Evolutionary conservation across 2,797 vertebrate genomes (phyloP).

Genomic region (Orestias chungarensis): DNA sequence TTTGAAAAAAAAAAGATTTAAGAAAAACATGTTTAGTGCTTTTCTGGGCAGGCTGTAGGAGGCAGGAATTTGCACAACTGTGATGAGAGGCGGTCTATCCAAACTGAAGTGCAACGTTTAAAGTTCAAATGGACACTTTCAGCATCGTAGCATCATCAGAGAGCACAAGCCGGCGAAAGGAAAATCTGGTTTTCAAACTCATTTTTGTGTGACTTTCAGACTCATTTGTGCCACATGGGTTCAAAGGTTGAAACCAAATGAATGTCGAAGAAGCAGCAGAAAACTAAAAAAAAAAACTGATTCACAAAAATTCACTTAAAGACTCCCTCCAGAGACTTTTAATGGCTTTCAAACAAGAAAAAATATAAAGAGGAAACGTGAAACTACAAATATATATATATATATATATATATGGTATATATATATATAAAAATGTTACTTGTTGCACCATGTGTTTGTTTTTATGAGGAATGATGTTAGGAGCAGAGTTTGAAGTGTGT

Average conservation of each 20-base stretch:
- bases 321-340: constrained; percentile 39
- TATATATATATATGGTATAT: constrained; percentile 56
- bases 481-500: constrained; percentile 52
- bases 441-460: constrained; percentile 77
- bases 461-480: constrained; percentile 64
- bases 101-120: constrained; percentile 1
- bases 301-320: constrained; percentile 28
- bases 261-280: constrained; percentile 52
- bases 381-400: constrained; percentile 64
- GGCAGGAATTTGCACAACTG: constrained; percentile 5
- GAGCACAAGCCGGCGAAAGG: constrained; percentile 20
- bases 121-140: constrained; percentile 18
- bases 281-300: constrained; percentile 22
- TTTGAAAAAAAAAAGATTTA: constrained; percentile 3
- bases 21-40: constrained; percentile 24
- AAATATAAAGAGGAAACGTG: constrained; percentile 52
- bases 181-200: constrained; percentile 10
- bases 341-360: constrained; percentile 1
- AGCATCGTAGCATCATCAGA: constrained; percentile 51
- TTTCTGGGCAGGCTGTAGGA: constrained; percentile 53
- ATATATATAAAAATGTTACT: constrained; percentile 64
- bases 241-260: constrained; percentile 49
- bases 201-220: constrained; percentile 55
- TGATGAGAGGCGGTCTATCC: neutral
- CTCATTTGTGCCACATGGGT: constrained; percentile 61